These are phyloP conservation scores for Lasiommata megera DNA, from an alignment of 2,888 invertebrate genomes.

Conservation along the genomic window DNA sequence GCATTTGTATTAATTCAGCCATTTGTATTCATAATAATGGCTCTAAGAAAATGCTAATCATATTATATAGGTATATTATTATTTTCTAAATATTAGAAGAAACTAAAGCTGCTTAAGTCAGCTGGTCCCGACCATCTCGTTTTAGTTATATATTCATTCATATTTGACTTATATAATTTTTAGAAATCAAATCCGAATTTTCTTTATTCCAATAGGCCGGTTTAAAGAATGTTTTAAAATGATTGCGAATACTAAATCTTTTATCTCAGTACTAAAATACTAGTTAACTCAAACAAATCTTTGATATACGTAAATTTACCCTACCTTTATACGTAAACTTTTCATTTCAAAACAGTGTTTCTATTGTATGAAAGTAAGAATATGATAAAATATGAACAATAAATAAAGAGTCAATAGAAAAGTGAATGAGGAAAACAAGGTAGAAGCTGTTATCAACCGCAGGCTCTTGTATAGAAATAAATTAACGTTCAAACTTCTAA, in stretches of 20 bases:
- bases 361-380: neutral
- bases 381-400: neutral
- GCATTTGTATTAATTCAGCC: conserved; percentile 32
- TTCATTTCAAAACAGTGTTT: too few species aligned
- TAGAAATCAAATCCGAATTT: neutral
- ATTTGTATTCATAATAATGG: conserved; percentile 34
- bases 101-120: conserved; percentile 10
- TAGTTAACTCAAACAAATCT: too few species aligned
- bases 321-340: too few species aligned
- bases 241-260: too few species aligned
- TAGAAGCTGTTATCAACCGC: neutral
- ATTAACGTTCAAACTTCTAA: conserved; percentile 22
- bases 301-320: too few species aligned
- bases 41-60: conserved; percentile 30
- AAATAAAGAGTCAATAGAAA: neutral
- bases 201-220: too few species aligned
- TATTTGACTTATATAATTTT: neutral
- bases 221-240: neutral
- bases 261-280: too few species aligned
- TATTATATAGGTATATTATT: conserved; percentile 11
- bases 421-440: neutral
- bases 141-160: neutral
- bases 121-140: neutral
- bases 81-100: conserved; percentile 16
- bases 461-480: conserved; percentile 5